These are phyloP conservation scores for Dilophus febrilis DNA, from an alignment of 2,888 invertebrate genomes.

Conservation along the genomic window DNA sequence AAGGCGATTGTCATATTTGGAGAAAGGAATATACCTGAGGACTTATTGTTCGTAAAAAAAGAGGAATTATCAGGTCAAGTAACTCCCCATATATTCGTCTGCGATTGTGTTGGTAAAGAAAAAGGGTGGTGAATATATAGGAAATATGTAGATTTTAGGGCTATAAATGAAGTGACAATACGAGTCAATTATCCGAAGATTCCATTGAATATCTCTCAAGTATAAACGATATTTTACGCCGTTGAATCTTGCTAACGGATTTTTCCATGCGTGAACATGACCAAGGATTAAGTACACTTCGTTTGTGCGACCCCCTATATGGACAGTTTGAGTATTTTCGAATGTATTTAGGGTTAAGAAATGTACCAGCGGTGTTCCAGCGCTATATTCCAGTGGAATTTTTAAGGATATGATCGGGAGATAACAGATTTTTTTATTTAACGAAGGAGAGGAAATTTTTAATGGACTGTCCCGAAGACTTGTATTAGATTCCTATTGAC, in stretches of 20 bases:
- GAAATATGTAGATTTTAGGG: constrained; percentile 11
- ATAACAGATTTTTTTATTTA: no score
- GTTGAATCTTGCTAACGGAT: constrained; percentile 13
- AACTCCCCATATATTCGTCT: constrained; percentile 11
- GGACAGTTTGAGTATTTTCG: constrained; percentile 13
- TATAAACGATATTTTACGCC: constrained; percentile 11
- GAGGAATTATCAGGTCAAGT: constrained; percentile 8
- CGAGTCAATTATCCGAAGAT: constrained; percentile 12
- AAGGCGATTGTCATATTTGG: not conserved
- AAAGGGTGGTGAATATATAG: constrained; percentile 10
- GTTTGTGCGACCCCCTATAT: constrained; percentile 14
- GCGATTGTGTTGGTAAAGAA: constrained; percentile 10
- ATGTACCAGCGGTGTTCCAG: constrained; percentile 11
- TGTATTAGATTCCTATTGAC: no score
- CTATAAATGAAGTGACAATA: constrained; percentile 10
- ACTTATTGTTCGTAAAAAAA: not conserved
- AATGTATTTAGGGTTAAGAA: constrained; percentile 12
- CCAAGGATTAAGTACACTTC: constrained; percentile 12
- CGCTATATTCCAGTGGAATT: constrained; percentile 11
- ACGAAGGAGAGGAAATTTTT: no score
- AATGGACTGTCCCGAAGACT: no score
- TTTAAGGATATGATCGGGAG: constrained; percentile 9
- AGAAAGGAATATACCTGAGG: not conserved
- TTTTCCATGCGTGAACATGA: constrained; percentile 13
- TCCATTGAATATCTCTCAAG: constrained; percentile 9